Evolutionary conservation across 2,113 vertebrate genomes (phyloP).

Genomic region (Amazona guildingii): DNA sequence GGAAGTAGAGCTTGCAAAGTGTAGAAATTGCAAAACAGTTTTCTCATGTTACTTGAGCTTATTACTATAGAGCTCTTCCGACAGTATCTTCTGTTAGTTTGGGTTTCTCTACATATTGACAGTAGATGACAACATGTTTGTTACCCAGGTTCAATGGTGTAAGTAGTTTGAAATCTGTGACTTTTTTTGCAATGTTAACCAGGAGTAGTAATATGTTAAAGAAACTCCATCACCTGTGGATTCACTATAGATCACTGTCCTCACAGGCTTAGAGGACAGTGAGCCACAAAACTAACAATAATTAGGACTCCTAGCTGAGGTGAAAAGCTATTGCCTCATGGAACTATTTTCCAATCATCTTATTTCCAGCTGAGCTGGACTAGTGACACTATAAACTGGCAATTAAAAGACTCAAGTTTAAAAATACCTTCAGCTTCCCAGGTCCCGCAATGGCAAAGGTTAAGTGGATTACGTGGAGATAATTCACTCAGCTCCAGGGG

Average conservation of each 20-base stretch:
- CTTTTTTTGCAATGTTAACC: not conserved
- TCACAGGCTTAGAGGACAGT: constrained; percentile 21
- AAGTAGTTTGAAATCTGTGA: not conserved
- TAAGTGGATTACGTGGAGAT: constrained; percentile 84
- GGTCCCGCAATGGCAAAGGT: constrained; percentile 77
- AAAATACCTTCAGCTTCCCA: constrained; percentile 74
- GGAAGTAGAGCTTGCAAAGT: not conserved
- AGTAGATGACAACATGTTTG: not conserved
- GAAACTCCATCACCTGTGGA: not conserved
- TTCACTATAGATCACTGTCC: not conserved
- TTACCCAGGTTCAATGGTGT: not conserved
- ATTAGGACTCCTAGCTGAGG: constrained; percentile 72
- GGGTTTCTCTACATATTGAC: not conserved
- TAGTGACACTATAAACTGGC: constrained; percentile 75
- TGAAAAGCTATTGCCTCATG: constrained; percentile 76
- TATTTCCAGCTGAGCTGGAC: constrained; percentile 74
- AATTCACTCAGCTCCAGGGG: constrained; percentile 72
- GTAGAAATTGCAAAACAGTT: not conserved
- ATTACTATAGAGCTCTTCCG: not conserved
- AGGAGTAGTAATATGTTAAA: not conserved
- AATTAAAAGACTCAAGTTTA: constrained; percentile 78
- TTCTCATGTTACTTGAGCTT: not conserved
- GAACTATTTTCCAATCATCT: constrained; percentile 74
- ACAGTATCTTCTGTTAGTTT: not conserved
- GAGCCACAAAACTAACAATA: constrained; percentile 56